Percentiles rank a stretch among this genome's conserved stretches.
Evolutionary conservation across 2,888 invertebrate genomes (phyloP).

Genomic region (Gasteruption jaculator): DNA sequence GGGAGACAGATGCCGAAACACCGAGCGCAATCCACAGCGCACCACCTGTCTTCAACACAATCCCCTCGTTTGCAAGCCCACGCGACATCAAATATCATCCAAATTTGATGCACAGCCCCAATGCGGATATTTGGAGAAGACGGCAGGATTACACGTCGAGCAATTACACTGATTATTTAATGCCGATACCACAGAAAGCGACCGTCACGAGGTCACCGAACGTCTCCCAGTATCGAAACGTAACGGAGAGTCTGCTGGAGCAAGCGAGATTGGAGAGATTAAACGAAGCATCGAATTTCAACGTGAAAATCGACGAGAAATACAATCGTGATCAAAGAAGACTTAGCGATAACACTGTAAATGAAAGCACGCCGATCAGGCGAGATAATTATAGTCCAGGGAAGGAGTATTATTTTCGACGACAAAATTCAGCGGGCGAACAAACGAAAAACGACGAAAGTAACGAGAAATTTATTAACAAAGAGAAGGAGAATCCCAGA

Average conservation of each 20-base stretch:
- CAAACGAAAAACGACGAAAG: conserved; percentile 29
- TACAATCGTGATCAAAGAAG: conserved; percentile 40
- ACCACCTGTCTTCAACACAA: conserved; percentile 42
- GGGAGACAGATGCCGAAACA: conserved; percentile 50
- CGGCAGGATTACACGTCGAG: conserved; percentile 33
- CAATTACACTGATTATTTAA: conserved; percentile 36
- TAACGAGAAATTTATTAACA: conserved; percentile 21
- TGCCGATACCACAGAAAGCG: conserved; percentile 38
- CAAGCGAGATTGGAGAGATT: conserved; percentile 38
- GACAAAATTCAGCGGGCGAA: conserved; percentile 48
- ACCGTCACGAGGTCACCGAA: conserved; percentile 42
- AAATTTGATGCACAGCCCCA: conserved; percentile 37
- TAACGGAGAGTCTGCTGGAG: conserved; percentile 40
- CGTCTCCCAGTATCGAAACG: conserved; percentile 39
- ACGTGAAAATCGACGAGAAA: conserved; percentile 38
- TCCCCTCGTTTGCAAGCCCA: conserved; percentile 36
- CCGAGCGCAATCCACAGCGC: conserved; percentile 45
- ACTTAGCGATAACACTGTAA: conserved; percentile 33
- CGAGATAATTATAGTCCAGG: conserved; percentile 27
- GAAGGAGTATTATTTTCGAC: conserved; percentile 35
- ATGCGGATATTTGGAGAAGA: conserved; percentile 44
- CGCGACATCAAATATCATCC: conserved; percentile 39
- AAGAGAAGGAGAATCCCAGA: conserved; percentile 38
- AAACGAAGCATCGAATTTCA: conserved; percentile 41
- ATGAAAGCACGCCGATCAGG: conserved; percentile 26